Evolutionary conservation across 2,113 vertebrate species (phyloP).

Genomic region (Ceyx cyanopectus): DNA sequence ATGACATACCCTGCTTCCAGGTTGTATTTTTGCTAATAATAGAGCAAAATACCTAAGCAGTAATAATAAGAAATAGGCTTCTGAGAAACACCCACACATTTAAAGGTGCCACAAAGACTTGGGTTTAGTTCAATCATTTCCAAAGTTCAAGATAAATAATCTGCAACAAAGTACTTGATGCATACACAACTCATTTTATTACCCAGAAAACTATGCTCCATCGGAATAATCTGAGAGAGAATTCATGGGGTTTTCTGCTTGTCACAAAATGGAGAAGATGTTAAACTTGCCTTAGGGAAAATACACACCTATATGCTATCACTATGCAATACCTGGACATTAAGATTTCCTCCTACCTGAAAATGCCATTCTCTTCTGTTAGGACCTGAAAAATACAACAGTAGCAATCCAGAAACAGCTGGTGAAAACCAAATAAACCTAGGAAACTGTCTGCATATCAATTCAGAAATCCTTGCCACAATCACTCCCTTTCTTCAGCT

Average conservation of each 20-base stretch:
- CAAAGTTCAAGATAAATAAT: slow-evolving; percentile 60
- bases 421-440: slow-evolving; percentile 6
- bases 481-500: background rate
- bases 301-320: background rate
- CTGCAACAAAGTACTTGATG: background rate
- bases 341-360: slow-evolving; percentile 12
- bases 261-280: background rate
- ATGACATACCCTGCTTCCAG: background rate
- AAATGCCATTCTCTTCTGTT: slow-evolving; percentile 1
- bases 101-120: background rate
- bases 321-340: background rate
- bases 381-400: background rate
- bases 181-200: slow-evolving; percentile 5
- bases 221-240: background rate
- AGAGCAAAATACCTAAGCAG: background rate
- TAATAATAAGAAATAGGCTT: slow-evolving; percentile 34
- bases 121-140: slow-evolving; percentile 39
- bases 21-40: background rate
- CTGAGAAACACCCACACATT: slow-evolving; percentile 19
- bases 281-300: background rate
- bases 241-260: background rate
- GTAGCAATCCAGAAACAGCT: background rate
- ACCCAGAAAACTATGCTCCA: slow-evolving; percentile 12
- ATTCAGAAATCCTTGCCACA: slow-evolving; percentile 15
- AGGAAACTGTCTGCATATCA: background rate